Percentiles rank a stretch among this genome's conserved stretches.
Conservation (phyloP, 2,888 invertebrate genomes). For the Lepetodrilus schrolli region DNA sequence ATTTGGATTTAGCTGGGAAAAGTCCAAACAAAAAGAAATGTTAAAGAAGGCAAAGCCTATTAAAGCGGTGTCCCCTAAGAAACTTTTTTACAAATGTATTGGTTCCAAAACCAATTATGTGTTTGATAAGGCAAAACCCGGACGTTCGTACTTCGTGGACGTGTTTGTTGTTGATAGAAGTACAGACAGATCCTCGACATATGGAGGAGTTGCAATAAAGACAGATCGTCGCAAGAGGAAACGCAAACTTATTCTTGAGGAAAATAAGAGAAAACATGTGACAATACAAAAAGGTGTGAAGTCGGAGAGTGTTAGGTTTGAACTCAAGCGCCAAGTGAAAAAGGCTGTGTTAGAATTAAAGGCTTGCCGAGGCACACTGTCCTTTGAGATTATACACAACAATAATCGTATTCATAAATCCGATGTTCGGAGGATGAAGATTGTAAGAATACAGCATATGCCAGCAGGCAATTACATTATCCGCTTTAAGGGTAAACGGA, state of each 20-base stretch:
- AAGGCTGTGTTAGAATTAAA: slow-evolving; percentile 41
- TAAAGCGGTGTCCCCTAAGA: slow-evolving; percentile 50
- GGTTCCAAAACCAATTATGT: slow-evolving; percentile 78
- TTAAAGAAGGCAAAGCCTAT: slow-evolving; percentile 55
- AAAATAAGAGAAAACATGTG: slow-evolving; percentile 53
- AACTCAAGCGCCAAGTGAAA: slow-evolving; percentile 34
- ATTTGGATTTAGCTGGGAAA: slow-evolving; percentile 69
- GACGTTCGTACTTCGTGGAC: slow-evolving; percentile 78
- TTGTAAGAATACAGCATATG: slow-evolving; percentile 51
- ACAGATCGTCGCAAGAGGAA: slow-evolving; percentile 45
- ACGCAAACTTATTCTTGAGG: slow-evolving; percentile 49
- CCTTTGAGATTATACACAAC: slow-evolving; percentile 48
- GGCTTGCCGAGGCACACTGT: slow-evolving; percentile 54
- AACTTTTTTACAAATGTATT: slow-evolving; percentile 76
- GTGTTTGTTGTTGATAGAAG: slow-evolving; percentile 78
- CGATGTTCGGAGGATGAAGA: slow-evolving; percentile 49
- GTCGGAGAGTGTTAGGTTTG: slow-evolving; percentile 36
- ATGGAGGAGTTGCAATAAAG: slow-evolving; percentile 72
- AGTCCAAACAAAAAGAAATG: slow-evolving; percentile 43
- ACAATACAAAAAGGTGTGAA: slow-evolving; percentile 35
- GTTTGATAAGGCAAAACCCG: slow-evolving; percentile 76
- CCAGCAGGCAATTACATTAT: slow-evolving; percentile 53
- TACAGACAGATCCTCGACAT: slow-evolving; percentile 78
- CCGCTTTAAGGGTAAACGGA: slow-evolving; percentile 42
- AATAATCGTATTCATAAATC: slow-evolving; percentile 44